These are phyloP conservation scores for Elaphurus davidianus DNA, from an alignment of 2,113 vertebrate genomes.

Conservation along the genomic window DNA sequence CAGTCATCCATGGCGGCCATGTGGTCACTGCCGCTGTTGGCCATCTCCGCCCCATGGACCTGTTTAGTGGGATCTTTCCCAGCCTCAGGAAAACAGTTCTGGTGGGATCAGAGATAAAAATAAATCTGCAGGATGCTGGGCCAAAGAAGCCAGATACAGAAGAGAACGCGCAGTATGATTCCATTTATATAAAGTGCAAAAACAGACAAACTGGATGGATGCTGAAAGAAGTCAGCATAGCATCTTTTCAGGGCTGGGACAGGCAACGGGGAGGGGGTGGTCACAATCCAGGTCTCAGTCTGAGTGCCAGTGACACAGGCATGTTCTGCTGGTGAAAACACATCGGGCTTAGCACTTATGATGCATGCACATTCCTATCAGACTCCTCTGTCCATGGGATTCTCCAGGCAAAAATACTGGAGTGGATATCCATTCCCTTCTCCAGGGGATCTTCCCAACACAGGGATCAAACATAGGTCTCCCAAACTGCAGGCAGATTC, in stretches of 20 bases:
- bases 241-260: fast-evolving
- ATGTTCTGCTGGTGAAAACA: neutral
- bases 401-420: neutral
- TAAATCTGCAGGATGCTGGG: neutral
- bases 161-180: neutral
- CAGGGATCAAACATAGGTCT: neutral
- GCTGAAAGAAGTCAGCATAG: neutral
- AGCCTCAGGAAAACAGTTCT: neutral
- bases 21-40: neutral
- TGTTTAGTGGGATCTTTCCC: neutral
- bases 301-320: neutral
- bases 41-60: neutral
- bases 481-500: neutral
- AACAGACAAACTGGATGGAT: neutral
- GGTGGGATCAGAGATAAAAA: slow-evolving; percentile 48
- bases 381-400: neutral
- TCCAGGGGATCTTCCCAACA: neutral
- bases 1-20: fast-evolving
- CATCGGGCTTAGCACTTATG: fast-evolving
- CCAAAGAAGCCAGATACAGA: slow-evolving; percentile 2
- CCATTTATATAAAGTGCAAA: neutral
- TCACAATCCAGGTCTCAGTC: neutral
- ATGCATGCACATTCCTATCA: fast-evolving
- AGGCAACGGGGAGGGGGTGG: neutral
- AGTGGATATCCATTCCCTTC: neutral